Evolutionary conservation across 2,113 vertebrate species (phyloP), one percentile per base, ranked within the genome.

Genomic region (Spea multiplicata): DNA sequence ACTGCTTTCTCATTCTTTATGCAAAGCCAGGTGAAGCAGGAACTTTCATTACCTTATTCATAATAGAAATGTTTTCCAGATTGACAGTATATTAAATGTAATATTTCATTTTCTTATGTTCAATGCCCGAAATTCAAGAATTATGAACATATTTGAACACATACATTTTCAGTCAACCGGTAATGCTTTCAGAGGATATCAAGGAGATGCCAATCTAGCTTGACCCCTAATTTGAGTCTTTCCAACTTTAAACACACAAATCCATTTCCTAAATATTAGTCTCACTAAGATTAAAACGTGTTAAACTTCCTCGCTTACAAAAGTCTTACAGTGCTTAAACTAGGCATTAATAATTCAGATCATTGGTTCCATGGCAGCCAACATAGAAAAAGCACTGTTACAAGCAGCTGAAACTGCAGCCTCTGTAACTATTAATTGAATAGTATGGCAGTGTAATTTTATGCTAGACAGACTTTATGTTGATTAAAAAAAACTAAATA

Each of bases 301-400:
- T 78, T 30, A 59, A 66, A 79, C 71, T 80, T 73, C 47, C 81
- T 76, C 73, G 45, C n/a, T 73, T 52, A 69, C 50, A 81, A 84
- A 81, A 55, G 61, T 66, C 76, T 85, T 66, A 75, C 53, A 64
- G 45, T 14, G 61, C 73, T 72, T 81, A 64, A 79, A 74, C 53
- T 45, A 73, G 55, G 65, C 55, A 73, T 87, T 82, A 82, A 82
- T 82, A 76, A 77, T 83, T 86, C 81, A 80, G 74, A 83, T 78
- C 70, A 81, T 82, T 84, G 71, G 74, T 78, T 75, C 77, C 77
- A 80, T 81, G 76, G 64, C 66, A 74, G 77, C 65, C 69, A 59
- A 74, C 77, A 77, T 84, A 81, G 67, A 82, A 81, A 80, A 30
- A 12, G 68, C 61, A 44, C 65, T 75, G 8, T 16, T 76, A 74